Base-by-base conservation (phyloP, 2,113 vertebrate species). In the Apodemus sylvaticus region DNA sequence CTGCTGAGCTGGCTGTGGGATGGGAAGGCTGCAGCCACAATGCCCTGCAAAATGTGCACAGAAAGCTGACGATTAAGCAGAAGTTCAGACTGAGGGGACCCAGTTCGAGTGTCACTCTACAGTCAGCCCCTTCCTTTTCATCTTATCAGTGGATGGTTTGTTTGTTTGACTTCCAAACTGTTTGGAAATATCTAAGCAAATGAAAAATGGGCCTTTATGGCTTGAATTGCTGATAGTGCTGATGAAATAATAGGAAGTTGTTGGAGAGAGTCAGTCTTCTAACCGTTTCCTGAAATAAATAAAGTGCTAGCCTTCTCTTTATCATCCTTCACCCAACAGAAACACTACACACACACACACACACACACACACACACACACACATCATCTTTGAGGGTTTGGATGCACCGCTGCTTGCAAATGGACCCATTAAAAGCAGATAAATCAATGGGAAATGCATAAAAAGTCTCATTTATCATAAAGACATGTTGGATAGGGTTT, bases 391-490 rank as follows among this genome's bases (percentile, higher is more conserved):
- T 76, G 90, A 70, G 90, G 97, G 74, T 95, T 82, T 76, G 83
- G 20, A 92, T 86, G 66, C 94, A 94, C 79, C 12, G 0, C 55
- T 88, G 90, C 48, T 94, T 86, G 94, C 4, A 82, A 92, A 88
- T 66, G 71, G 96, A 66, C 73, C 42, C 62, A 97, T 94, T 97
- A 97, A 97, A 98, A 98, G 88, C 83, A 97, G 97, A 76, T 97
- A 98, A 98, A 95, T 97, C 97, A 95, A 92, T 94, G 83, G 74
- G 36, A 94, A 98, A 93, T 8, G 81, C 42, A 78, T 96, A 87
- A 95, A 97, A 98, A 39, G 95, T 89, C 89, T 96, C 94, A 96
- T 98, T 97, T 98, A 97, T 98, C 98, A 98, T 97, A 68, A 90
- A 91, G 97, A 95, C 3, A 8, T 0, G 55, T 81, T 96, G 94